Evolutionary conservation across 2,797 vertebrate genomes (phyloP).

Genomic region (Coracias cyanogaster): DNA sequence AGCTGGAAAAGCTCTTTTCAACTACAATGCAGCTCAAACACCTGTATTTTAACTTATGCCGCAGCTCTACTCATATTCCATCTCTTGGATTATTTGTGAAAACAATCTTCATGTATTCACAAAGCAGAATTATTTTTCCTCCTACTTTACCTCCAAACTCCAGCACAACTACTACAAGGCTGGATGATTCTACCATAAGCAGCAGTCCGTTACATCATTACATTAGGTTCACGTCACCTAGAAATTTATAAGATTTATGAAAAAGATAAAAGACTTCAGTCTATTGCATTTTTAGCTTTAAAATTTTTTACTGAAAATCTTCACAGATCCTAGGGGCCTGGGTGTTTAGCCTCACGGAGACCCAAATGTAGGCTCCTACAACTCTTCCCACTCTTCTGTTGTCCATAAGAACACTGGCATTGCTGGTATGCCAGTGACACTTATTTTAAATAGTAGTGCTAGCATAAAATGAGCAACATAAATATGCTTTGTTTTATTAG

Average conservation of each 20-base stretch:
- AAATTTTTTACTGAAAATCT: background rate
- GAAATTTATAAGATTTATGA: background rate
- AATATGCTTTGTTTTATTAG: background rate
- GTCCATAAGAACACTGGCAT: background rate
- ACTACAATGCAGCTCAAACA: background rate
- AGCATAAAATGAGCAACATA: background rate
- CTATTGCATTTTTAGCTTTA: background rate
- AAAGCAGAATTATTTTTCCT: background rate
- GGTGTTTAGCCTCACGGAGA: background rate
- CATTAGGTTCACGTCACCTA: background rate
- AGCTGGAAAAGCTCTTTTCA: background rate
- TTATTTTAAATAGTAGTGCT: background rate
- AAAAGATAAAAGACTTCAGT: background rate
- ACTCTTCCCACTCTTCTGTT: background rate
- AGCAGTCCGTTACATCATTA: background rate
- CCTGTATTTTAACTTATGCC: background rate
- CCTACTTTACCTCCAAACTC: background rate
- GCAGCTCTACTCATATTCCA: background rate
- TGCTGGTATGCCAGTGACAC: background rate
- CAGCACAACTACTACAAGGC: background rate
- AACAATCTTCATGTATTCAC: background rate
- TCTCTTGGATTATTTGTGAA: background rate
- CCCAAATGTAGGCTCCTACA: background rate
- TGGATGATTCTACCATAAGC: background rate
- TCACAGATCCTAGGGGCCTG: rapidly evolving